These are phyloP conservation scores for Oncorhynchus masou DNA, from an alignment of 2,113 vertebrate species.

Conservation along the genomic window DNA sequence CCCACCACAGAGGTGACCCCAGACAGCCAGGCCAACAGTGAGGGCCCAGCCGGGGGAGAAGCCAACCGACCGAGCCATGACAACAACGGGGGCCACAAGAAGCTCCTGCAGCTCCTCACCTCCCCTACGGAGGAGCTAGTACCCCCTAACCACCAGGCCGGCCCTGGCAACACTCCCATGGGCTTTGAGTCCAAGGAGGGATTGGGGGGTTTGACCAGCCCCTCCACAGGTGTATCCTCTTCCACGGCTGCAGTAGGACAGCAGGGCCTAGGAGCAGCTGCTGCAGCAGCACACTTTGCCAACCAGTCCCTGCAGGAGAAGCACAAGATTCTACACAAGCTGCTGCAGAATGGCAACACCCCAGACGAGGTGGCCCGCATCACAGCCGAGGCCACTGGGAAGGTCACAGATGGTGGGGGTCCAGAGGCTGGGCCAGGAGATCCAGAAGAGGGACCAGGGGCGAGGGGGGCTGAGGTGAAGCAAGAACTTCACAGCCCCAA, in stretches of 20 bases:
- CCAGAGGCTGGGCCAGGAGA: slow-evolving; percentile 79
- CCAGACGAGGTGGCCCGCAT: slow-evolving; percentile 96
- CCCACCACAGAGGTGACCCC: slow-evolving; percentile 80
- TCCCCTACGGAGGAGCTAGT: slow-evolving; percentile 88
- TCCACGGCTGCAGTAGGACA: slow-evolving; percentile 76
- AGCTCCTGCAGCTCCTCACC: slow-evolving; percentile 92
- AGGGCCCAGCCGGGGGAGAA: slow-evolving; percentile 73
- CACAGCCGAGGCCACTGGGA: slow-evolving; percentile 94
- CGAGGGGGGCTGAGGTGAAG: slow-evolving; percentile 72
- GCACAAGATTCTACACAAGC: slow-evolving; percentile 96
- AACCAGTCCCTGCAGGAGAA: slow-evolving; percentile 90
- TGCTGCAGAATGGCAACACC: slow-evolving; percentile 95
- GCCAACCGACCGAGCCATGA: slow-evolving; percentile 82
- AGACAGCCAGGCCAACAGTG: slow-evolving; percentile 82
- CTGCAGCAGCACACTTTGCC: slow-evolving; percentile 67
- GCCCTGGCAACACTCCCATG: slow-evolving; percentile 51
- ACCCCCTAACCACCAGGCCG: slow-evolving; percentile 59
- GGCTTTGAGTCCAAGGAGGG: slow-evolving; percentile 83
- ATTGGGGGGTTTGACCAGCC: slow-evolving; percentile 79
- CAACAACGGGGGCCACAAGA: slow-evolving; percentile 88
- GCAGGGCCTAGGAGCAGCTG: slow-evolving; percentile 61
- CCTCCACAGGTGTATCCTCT: slow-evolving; percentile 90
- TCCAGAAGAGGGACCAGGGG: slow-evolving; percentile 35
- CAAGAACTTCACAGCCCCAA: slow-evolving; percentile 94
- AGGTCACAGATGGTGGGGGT: slow-evolving; percentile 78